These are phyloP conservation scores for Enteromius paludinosus DNA, from an alignment of 2,797 vertebrate species.

Conservation along the genomic window DNA sequence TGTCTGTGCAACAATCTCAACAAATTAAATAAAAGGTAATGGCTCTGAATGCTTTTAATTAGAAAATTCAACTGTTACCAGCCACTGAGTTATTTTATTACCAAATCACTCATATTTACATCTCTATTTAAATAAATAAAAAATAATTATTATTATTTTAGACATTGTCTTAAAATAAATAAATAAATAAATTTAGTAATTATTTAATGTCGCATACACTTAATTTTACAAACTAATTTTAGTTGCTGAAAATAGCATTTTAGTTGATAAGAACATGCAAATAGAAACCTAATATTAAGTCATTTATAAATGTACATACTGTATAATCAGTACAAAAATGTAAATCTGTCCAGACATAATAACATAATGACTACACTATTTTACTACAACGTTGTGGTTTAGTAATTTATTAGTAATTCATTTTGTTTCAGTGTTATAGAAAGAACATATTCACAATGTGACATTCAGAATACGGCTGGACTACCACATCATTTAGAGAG, in stretches of 20 bases:
- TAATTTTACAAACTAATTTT: not conserved
- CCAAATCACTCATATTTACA: not conserved
- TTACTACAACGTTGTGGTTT: not conserved
- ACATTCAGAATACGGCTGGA: too few species aligned
- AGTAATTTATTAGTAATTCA: too few species aligned
- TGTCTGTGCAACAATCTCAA: not conserved
- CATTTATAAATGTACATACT: not conserved
- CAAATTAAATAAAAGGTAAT: not conserved
- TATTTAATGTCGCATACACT: not conserved
- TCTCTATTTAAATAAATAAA: not conserved
- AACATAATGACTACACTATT: not conserved
- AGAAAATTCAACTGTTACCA: not conserved
- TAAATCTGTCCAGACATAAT: not conserved
- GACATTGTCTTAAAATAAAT: not conserved
- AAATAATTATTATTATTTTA: not conserved
- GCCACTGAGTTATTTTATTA: not conserved
- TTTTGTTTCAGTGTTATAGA: not conserved
- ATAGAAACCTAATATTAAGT: not conserved
- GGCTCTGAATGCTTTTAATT: not conserved
- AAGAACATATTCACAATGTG: not conserved
- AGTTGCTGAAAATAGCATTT: not conserved
- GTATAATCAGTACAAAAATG: not conserved
- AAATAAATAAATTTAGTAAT: too few species aligned
- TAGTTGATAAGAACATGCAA: not conserved
- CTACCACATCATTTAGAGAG: too few species aligned